Base-by-base conservation (phyloP, 1,140 invertebrate genomes). In the Tetragnatha versicolor region DNA sequence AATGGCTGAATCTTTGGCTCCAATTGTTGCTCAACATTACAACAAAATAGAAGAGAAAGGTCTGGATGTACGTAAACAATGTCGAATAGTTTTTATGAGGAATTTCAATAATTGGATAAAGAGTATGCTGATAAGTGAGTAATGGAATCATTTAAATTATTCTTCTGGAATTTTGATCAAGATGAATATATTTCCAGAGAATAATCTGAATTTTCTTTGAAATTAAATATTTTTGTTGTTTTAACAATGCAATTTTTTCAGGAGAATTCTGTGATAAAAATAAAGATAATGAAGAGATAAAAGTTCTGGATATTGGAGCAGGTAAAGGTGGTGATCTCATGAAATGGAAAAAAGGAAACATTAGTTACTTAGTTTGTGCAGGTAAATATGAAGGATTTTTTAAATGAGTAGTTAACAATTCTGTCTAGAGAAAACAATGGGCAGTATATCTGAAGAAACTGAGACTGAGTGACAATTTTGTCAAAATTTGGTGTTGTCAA, bases 51-150 rank as follows among this genome's bases (percentile, higher is more conserved):
- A 92, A 85, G 93, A 98, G 78, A 91, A 91, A 81, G 95, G 94
- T 0, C 84, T 94, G 9, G 89, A 88, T 53, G 90, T 91, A 80
- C 88, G 98, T 61, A 91, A 89, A 79, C 90, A 94, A 83, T 98
- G 96, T 47, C 90, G 93, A 27, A 99, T 99, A 81, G 92, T 95
- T 83, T 92, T 93, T 84, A 89, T 99, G 87, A 89, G 98, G 81
- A 99, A 98, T 87, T 98, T 98, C 84, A 99, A 99, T 85, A 99
- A 99, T 86, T 99, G 97, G 97, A 92, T 98, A 9, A 99, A 99
- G 88, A 93, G 94, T 85, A 94, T 96, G 87, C 87, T 98, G 0
- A 98, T 99, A 82, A 90, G 90, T 91, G 85, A 88, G 85, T 61
- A 7, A 45, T 27, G 25, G 3, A 73, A 5, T 14, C 58, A 22